A percentile compares a stretch with the other conserved stretches of the same genome.
Evolutionary conservation across 1,140 invertebrate species (phyloP).

Genomic region (Plutomurus gul): DNA sequence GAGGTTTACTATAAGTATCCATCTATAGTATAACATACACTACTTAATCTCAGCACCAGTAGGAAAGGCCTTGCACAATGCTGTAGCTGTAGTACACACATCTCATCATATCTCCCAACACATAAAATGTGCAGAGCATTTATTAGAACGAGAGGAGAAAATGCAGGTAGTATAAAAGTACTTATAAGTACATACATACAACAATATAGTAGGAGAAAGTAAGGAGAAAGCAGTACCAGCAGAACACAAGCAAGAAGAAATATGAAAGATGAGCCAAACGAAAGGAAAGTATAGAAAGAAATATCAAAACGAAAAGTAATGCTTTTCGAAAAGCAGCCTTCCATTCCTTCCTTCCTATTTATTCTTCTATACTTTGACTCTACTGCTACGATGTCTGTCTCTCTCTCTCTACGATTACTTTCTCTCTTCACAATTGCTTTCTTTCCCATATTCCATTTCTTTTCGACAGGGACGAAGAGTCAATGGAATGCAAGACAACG

Average conservation of each 20-base stretch:
- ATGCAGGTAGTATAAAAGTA: too few relatives aligned
- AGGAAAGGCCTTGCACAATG: too few relatives aligned
- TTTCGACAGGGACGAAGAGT: neutral
- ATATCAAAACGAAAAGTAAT: neutral
- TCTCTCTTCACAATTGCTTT: neutral
- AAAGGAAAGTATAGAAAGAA: neutral
- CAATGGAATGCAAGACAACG: constrained; percentile 14
- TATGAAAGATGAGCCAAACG: neutral
- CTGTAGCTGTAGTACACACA: neutral
- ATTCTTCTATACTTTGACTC: neutral
- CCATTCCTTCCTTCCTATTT: neutral
- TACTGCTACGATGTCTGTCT: neutral
- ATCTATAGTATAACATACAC: too few relatives aligned
- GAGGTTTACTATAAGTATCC: too few relatives aligned
- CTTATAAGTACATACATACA: too few relatives aligned
- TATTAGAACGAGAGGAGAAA: too few relatives aligned
- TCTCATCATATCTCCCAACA: too few relatives aligned
- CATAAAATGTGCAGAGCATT: too few relatives aligned
- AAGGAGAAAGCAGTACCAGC: too few relatives aligned
- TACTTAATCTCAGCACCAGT: too few relatives aligned
- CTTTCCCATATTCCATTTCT: constrained; percentile 10
- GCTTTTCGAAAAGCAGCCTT: neutral
- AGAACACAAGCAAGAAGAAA: too few relatives aligned
- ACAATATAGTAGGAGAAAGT: too few relatives aligned
- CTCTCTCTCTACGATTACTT: neutral